phyloP scores from a whole-genome alignment of 2,113 vertebrate species.

The Cyanocitta stelleri region DNA sequence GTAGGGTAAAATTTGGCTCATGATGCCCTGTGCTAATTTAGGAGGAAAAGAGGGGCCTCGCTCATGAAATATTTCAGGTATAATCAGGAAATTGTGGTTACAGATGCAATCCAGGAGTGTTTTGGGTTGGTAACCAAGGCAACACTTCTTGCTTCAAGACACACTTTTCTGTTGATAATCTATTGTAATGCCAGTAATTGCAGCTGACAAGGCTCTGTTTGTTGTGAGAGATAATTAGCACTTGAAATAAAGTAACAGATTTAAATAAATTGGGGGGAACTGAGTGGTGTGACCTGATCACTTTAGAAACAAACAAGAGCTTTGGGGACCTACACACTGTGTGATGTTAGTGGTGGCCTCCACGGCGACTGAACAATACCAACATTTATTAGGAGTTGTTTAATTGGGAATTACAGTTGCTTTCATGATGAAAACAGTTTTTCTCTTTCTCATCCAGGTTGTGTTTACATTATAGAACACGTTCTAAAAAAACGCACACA shows the following conservation, averaged over 20 bases:
- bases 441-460: conserved; percentile 10
- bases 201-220: conserved; percentile 75
- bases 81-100: conserved; percentile 50
- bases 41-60: neutral
- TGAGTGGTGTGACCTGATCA: conserved; percentile 44
- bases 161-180: conserved; percentile 72
- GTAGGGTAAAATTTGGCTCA: neutral
- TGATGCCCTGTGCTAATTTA: neutral
- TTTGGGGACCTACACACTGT: conserved; percentile 1
- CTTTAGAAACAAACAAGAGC: conserved; percentile 57
- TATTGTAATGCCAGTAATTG: conserved; percentile 75
- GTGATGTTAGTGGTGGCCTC: conserved; percentile 20
- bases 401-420: conserved; percentile 27
- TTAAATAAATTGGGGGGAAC: conserved; percentile 69
- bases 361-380: neutral
- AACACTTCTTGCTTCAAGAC: conserved; percentile 59
- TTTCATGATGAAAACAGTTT: conserved; percentile 43
- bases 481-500: neutral
- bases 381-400: neutral
- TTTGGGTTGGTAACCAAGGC: conserved; percentile 75
- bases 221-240: conserved; percentile 78
- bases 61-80: conserved; percentile 45
- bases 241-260: conserved; percentile 77
- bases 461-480: neutral
- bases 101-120: conserved; percentile 47